These are phyloP conservation scores for Drosophila fulvimacula DNA, from an alignment of 2,888 invertebrate species.

Conservation along the genomic window DNA sequence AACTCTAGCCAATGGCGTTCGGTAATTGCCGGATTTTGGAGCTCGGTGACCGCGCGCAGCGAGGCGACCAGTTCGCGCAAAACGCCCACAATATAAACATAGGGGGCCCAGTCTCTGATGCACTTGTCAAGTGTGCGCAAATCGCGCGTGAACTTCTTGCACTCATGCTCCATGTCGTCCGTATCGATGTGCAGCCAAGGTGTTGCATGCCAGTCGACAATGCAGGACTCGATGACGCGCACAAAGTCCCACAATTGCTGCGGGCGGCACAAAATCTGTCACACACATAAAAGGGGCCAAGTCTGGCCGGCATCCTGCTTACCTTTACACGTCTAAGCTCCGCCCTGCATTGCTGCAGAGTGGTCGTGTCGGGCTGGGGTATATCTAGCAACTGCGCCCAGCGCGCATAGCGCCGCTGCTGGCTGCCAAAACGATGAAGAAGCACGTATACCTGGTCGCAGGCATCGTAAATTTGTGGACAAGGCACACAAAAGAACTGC, in stretches of 20 bases:
- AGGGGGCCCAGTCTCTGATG: conserved; percentile 92
- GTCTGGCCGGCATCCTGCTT: conserved; percentile 33
- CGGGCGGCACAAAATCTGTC: conserved; percentile 16
- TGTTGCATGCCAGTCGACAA: conserved; percentile 97
- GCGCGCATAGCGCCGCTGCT: conserved; percentile 89
- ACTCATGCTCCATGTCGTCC: conserved; percentile 97
- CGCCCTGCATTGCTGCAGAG: conserved; percentile 90
- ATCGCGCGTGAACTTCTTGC: conserved; percentile 96
- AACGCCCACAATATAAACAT: conserved; percentile 90
- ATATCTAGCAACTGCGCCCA: conserved; percentile 95
- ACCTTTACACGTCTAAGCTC: conserved; percentile 92
- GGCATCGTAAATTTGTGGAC: conserved; percentile 89
- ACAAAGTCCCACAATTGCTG: conserved; percentile 96
- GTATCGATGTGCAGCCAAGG: conserved; percentile 97
- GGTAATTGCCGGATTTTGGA: conserved; percentile 97
- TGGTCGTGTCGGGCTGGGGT: conserved; percentile 92
- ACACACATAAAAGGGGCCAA: neutral
- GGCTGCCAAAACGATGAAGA: conserved; percentile 88
- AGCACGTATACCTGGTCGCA: conserved; percentile 90
- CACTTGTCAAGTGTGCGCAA: conserved; percentile 93
- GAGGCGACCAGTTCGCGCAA: conserved; percentile 97
- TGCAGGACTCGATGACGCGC: conserved; percentile 91
- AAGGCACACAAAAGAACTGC: conserved; percentile 88
- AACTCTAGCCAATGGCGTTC: conserved; percentile 98
- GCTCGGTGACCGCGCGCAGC: conserved; percentile 95